These are phyloP conservation scores for Heterocephalus glaber DNA, from an alignment of 2,113 vertebrate genomes.

Conservation along the genomic window DNA sequence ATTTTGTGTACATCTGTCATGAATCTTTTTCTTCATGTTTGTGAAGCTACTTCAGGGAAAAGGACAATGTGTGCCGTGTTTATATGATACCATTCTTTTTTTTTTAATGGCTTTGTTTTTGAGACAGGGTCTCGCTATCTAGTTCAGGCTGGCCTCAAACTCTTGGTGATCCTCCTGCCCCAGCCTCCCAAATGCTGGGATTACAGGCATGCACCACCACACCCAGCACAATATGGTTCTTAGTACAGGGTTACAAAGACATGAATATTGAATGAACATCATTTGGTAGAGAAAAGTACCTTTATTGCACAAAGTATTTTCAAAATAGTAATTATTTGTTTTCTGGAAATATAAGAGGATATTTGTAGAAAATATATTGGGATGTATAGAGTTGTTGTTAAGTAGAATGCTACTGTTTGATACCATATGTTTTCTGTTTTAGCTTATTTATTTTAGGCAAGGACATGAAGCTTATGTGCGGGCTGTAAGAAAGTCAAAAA, in stretches of 20 bases:
- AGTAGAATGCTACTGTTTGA: slow-evolving; percentile 14
- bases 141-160: no score
- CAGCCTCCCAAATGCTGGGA: no score
- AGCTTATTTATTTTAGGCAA: slow-evolving; percentile 98
- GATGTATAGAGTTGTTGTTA: slow-evolving; percentile 5
- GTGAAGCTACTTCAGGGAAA: not conserved
- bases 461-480: slow-evolving; percentile 98
- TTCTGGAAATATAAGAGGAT: slow-evolving; percentile 14
- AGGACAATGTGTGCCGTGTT: not conserved
- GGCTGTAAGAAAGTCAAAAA: slow-evolving; percentile 95
- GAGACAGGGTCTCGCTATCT: no score
- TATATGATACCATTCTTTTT: not conserved
- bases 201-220: no score
- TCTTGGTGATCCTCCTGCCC: no score
- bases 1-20: not conserved
- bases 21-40: slow-evolving; percentile 25
- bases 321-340: not conserved
- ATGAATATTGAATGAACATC: not conserved
- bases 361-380: not conserved
- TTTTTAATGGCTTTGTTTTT: no score
- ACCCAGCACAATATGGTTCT: not conserved
- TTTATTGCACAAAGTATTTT: slow-evolving; percentile 31
- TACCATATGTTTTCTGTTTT: slow-evolving; percentile 62
- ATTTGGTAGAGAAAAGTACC: not conserved
- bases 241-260: not conserved